These are phyloP conservation scores for Leptosomus discolor DNA, from an alignment of 2,113 vertebrate genomes.

Conservation along the genomic window DNA sequence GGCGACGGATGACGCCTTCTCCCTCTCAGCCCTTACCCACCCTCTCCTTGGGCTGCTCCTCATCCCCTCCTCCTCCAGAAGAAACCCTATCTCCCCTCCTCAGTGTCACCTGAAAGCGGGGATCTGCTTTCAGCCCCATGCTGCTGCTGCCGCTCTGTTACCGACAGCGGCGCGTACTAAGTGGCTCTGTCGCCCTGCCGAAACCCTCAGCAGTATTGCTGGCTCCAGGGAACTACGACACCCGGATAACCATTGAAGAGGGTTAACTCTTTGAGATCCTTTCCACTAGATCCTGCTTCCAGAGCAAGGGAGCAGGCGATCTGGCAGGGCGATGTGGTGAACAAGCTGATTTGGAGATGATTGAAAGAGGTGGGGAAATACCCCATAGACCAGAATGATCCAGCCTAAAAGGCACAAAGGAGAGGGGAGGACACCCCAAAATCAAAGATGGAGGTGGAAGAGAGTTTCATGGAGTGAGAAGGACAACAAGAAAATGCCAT, in stretches of 20 bases:
- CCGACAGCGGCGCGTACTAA: background rate
- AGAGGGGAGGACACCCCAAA: background rate
- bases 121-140: constrained; percentile 52
- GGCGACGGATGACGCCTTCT: fast-evolving
- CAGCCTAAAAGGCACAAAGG: background rate
- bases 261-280: constrained; percentile 17
- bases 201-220: constrained; percentile 30
- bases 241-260: background rate
- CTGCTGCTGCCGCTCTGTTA: background rate
- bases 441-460: background rate
- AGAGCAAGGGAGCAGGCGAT: background rate
- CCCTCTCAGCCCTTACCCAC: background rate
- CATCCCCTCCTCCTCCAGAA: background rate
- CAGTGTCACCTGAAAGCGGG: constrained; percentile 37
- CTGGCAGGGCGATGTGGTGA: background rate
- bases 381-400: background rate
- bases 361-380: background rate
- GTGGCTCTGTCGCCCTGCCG: background rate
- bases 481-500: background rate
- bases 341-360: background rate
- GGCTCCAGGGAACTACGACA: background rate
- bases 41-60: constrained; percentile 22
- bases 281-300: fast-evolving
- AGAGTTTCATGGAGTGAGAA: background rate
- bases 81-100: constrained; percentile 50